These are phyloP conservation scores for Telenomus remus DNA, from an alignment of 1,140 invertebrate species.

Conservation along the genomic window DNA sequence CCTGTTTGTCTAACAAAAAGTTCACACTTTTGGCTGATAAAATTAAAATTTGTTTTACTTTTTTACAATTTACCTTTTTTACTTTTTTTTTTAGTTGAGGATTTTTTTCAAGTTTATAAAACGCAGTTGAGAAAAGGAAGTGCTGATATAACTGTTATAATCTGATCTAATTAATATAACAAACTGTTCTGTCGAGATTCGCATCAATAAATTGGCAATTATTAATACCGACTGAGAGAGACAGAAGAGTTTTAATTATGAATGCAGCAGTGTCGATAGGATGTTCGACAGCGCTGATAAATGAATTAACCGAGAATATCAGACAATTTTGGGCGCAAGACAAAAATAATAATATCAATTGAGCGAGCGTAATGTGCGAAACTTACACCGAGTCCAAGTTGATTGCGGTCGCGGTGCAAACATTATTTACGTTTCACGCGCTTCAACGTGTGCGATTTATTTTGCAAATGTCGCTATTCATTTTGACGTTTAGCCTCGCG, in stretches of 20 bases:
- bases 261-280: slow-evolving; percentile 4
- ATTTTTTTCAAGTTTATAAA: too few relatives aligned
- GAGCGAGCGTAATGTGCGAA: slow-evolving; percentile 28
- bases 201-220: slow-evolving; percentile 3
- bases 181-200: background rate
- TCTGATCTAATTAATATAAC: background rate
- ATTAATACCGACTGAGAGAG: slow-evolving; percentile 5
- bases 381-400: slow-evolving; percentile 7
- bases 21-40: too few relatives aligned
- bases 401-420: slow-evolving; percentile 34
- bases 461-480: slow-evolving; percentile 19
- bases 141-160: background rate
- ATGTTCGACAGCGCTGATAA: slow-evolving; percentile 17
- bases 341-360: slow-evolving; percentile 11
- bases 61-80: too few relatives aligned
- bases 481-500: slow-evolving; percentile 14
- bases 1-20: too few relatives aligned
- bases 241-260: slow-evolving; percentile 2
- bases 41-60: too few relatives aligned
- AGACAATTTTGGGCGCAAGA: background rate
- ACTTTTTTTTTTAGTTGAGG: too few relatives aligned
- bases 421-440: slow-evolving; percentile 42
- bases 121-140: too few relatives aligned
- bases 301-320: slow-evolving; percentile 25
- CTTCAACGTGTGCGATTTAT: slow-evolving; percentile 28